Evolutionary conservation across 2,797 vertebrate species (phyloP).

Genomic region (Chelon labrosus): DNA sequence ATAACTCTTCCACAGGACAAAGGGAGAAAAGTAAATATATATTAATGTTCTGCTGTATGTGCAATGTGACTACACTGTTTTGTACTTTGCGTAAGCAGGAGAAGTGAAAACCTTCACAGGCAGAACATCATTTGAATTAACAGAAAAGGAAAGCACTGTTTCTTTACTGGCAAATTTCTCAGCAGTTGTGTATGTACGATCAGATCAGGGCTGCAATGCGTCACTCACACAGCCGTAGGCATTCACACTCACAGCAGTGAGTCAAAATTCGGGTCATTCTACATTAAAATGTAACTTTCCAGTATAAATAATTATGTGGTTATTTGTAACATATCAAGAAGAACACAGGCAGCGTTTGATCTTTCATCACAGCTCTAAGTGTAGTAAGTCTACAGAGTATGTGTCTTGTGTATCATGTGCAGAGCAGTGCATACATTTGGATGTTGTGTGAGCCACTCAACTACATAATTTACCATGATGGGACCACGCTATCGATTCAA

Average conservation of each 20-base stretch:
- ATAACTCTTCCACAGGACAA: slow-evolving; percentile 4
- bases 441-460: background rate
- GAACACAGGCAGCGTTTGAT: slow-evolving; percentile 3
- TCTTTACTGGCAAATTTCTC: slow-evolving; percentile 25
- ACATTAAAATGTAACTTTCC: slow-evolving; percentile 46
- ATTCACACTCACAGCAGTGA: slow-evolving; percentile 65
- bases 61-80: background rate
- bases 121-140: slow-evolving; percentile 19
- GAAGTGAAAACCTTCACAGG: background rate
- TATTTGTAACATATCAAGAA: slow-evolving; percentile 11
- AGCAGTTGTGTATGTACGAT: slow-evolving; percentile 39
- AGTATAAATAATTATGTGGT: slow-evolving; percentile 23
- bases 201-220: slow-evolving; percentile 66
- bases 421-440: slow-evolving; percentile 8
- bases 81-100: slow-evolving; percentile 12
- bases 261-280: slow-evolving; percentile 62
- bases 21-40: background rate
- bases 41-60: background rate
- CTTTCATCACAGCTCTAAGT: background rate
- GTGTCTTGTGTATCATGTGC: slow-evolving; percentile 1
- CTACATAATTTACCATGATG: slow-evolving; percentile 18
- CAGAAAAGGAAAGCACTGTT: slow-evolving; percentile 21
- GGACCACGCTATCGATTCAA: background rate
- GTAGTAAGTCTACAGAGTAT: slow-evolving; percentile 9
- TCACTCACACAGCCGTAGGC: slow-evolving; percentile 63